Base-by-base conservation (phyloP, 2,113 vertebrate genomes). In the Amphiprion percula region DNA sequence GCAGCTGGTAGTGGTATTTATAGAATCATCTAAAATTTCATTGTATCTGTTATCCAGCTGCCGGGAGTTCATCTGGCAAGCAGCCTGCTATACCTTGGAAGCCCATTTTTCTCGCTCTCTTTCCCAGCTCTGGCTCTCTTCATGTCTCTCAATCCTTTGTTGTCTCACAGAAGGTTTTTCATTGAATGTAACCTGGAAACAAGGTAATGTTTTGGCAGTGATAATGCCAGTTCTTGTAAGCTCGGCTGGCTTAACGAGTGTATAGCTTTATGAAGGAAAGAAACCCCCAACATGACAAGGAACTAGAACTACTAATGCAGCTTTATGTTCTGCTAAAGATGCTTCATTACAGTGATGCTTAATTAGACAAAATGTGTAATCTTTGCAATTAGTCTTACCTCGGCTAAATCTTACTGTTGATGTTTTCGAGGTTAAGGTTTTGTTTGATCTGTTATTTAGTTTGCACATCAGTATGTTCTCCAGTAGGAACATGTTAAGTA, bases 1-100 rank as follows among this genome's bases (percentile, higher is more conserved):
- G 82, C 94, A 94, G 92, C 88, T 94, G 93, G 71, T 39, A 1
- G 64, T 17, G 87, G 90, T 94, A 94, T 95, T 94, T 95, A 94
- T 94, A 94, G 94, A 94, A 92, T 81, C 77, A 95, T 92, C 91
- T 94, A 89, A 91, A 91, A 95, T 94, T 88, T 95, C 87, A 93
- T 91, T 89, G 87, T 90, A 92, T 93, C 90, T 94, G 94, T 93
- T 91, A 88, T 92, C 88, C 94, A 94, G 94, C 92, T 93, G 94
- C 88, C 16, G 84, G 79, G 79, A 87, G 53, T 86, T 85, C 91
- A 92, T 90, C 91, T 95, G 94, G 93, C 88, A 87, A 28, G 61
- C 72, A 85, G 84, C 89, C 88, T 74, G 83, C 77, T 79, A 54
- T 84, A 81, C 81, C 85, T 91, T 90, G 82, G 81, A 90, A 84